Conservation (phyloP, 1,140 invertebrate species). For the Halesus radiatus region DNA sequence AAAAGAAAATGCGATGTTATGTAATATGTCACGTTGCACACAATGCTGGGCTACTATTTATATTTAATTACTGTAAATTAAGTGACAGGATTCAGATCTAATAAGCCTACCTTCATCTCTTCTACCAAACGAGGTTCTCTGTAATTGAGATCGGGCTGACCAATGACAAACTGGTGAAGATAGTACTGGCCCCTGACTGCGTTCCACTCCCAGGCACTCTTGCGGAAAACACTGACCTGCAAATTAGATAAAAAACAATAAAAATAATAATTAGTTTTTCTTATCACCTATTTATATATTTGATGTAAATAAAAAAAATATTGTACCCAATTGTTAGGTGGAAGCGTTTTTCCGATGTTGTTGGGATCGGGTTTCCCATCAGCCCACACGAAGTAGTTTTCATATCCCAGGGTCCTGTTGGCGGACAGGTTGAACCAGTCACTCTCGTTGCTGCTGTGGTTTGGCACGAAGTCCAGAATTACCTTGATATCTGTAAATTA, state of each 20-base stretch:
- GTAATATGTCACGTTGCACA: too few relatives aligned
- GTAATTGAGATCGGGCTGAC: slow-evolving; percentile 85
- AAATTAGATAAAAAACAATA: neutral
- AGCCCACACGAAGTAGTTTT: slow-evolving; percentile 80
- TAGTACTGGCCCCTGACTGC: slow-evolving; percentile 80
- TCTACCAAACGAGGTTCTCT: slow-evolving; percentile 73
- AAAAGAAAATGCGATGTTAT: too few relatives aligned
- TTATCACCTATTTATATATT: too few relatives aligned
- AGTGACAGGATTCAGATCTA: too few relatives aligned
- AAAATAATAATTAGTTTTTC: too few relatives aligned
- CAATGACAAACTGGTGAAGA: slow-evolving; percentile 78
- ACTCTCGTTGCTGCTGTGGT: slow-evolving; percentile 80
- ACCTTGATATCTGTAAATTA: slow-evolving; percentile 67
- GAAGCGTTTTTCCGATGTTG: slow-evolving; percentile 64
- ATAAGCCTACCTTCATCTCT: slow-evolving; percentile 73
- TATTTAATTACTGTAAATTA: too few relatives aligned
- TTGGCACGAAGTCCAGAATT: slow-evolving; percentile 79
- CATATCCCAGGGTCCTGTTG: slow-evolving; percentile 72
- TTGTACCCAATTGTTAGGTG: slow-evolving; percentile 80
- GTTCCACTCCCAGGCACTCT: slow-evolving; percentile 81
- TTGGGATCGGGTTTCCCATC: slow-evolving; percentile 69
- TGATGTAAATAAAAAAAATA: neutral
- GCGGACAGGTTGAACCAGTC: slow-evolving; percentile 79
- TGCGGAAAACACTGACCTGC: slow-evolving; percentile 75
- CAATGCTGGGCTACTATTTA: too few relatives aligned